Base-by-base conservation (phyloP, 2,797 vertebrate genomes). In the Pseudopleuronectes americanus region DNA sequence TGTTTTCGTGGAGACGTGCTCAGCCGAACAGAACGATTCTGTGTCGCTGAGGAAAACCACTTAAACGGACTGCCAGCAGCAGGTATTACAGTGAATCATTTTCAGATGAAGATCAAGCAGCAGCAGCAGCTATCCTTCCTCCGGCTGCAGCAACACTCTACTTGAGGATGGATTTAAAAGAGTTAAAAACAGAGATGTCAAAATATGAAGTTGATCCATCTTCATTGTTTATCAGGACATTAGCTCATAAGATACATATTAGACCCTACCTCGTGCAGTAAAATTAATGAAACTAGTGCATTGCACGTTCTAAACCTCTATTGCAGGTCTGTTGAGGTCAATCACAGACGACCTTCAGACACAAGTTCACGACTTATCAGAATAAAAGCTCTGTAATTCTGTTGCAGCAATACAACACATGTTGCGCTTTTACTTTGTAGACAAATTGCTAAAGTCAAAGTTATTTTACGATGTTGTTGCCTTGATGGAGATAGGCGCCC, bases 11-110 rank as follows among this genome's bases (percentile, higher is more conserved):
- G 17, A 70, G 55, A 60, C 5, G 28, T 78, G 66, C 58, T 76
- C 68, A 52, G 59, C 59, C 49, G 66, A 82, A 68, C 62, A 49
- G 56, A 69, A 36, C 2, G 5, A 74, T 74, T 75, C 72, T 52
- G 79, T 63, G 38, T 71, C 55, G 57, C 47, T 52, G 16, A 14
- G 48, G 8, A 49, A 70, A 80, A 63, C 1, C 2, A 8, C 48
- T 79, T 74, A 65, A 70, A 76, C 68, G 55, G 53, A 74, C 67
- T 66, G 60, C 68, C 72, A 73, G 57, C 75, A 74, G 83, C 81
- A 71, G 73, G 66, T 68, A 52, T 61, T 72, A 41, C 52, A 66
- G 17, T 64, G 53, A 73, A 52, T 53, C 41, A 43, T 26, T 56
- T 57, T 71, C 62, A 76, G 64, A 31, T 12, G 23, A 38, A 47